Evolutionary conservation across 64 coral and sea anemone genomes (phyloP), one percentile per base, ranked within the genome.

Genomic region (Dendrophyllia cribrosa): DNA sequence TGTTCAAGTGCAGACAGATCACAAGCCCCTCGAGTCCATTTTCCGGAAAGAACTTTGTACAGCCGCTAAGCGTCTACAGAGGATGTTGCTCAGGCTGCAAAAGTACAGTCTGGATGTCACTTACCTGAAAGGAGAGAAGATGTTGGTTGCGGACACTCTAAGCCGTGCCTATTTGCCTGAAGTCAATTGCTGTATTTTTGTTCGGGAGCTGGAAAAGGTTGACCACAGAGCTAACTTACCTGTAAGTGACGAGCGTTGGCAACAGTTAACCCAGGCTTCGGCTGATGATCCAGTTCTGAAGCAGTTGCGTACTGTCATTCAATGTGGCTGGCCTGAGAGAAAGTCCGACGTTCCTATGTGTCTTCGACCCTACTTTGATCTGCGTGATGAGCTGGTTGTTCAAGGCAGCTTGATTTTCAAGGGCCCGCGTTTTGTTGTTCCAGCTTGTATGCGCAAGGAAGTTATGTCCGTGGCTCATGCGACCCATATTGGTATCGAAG

Each of bases 341-440:
- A 75, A 75, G 72, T 75, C 72, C 47, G 72, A 75, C 49, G 72
- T 75, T 75, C 49, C 72, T 51, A 44, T 16, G 72, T 75, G 72
- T 48, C 49, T 75, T 43, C 46, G 72, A 75, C 8, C 45, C 72
- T 75, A 75, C 72, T 75, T 75, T 75, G 72, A 75, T 44, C 49
- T 75, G 43, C 72, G 46, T 47, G 72, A 75, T 44, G 72, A 75
- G 72, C 49, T 75, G 12, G 72, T 75, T 6, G 72, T 82, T 34
- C 78, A 65, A 82, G 53, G 59, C 59, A 52, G 14, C 4, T 25
- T 82, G 53, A 34, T 60, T 47, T 82, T 82, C 78, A 82, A 82
- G 11, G 78, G 78, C 25, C 11, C 53, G 25, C 20, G 60, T 59
- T 19, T 82, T 55, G 78, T 82, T 59, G 78, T 82, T 26, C 78